Evolutionary conservation across 2,113 vertebrate species (phyloP), one percentile per base, ranked within the genome.

Genomic region (Cryptomyrus ogoouensis): DNA sequence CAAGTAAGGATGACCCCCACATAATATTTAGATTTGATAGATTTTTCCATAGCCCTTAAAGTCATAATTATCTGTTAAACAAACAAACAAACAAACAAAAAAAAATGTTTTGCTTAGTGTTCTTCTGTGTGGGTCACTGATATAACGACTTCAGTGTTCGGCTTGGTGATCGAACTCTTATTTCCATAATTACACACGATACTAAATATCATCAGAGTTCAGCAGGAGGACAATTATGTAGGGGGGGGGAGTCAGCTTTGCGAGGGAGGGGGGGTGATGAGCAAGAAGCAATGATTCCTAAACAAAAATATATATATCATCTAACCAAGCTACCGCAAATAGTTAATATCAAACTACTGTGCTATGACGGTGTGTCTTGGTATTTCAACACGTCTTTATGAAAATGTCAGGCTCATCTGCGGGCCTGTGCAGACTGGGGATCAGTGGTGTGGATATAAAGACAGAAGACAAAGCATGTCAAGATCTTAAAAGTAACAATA

Each of bases 391-490:
- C 3, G 94, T 94, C 92, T 93, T 93, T 94, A 94, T 94, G 94
- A 94, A 94, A 95, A 95, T 94, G 92, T 35, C 74, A 77, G 35
- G 94, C 92, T 92, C 94, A 94, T 94, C 93, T 58, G 90, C 92
- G 92, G 93, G 93, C 92, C 94, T 94, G 93, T 93, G 93, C 93
- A 94, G 94, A 95, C 95, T 91, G 94, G 93, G 91, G 94, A 94
- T 94, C 92, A 93, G 93, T 91, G 91, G 91, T 93, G 93, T 93
- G 93, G 94, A 94, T 93, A 94, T 91, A 92, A 93, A 94, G 92
- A 77, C 92, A 90, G 92, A 93, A 91, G 91, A 85, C 92, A 93
- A 93, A 94, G 93, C 88, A 91, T 92, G 92, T 90, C 89, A 90
- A 92, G 91, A 93, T 94, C 93, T 93, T 88, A 94, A 47, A 94